Conservation (phyloP, 1,140 invertebrate genomes). For the Drosophila subpulchrella region DNA sequence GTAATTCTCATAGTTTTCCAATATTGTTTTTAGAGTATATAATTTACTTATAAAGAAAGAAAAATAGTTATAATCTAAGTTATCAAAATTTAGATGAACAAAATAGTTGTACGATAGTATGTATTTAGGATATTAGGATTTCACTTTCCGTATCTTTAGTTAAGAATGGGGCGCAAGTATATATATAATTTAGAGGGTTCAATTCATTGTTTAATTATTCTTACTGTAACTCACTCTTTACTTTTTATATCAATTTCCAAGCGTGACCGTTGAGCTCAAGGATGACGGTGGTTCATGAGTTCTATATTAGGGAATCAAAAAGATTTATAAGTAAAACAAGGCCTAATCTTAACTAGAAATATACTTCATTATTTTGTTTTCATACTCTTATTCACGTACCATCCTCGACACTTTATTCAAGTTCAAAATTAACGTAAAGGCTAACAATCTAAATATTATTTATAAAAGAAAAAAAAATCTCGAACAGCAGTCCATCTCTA, state of each 20-base stretch:
- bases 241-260: no score
- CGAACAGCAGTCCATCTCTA: no score
- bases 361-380: neutral
- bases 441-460: no score
- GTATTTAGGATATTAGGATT: no score
- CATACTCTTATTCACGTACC: neutral
- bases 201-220: no score
- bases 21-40: neutral
- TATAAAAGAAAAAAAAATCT: no score
- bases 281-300: neutral
- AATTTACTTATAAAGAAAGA: neutral
- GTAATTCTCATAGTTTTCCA: neutral
- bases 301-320: constrained; percentile 2
- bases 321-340: neutral
- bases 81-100: neutral
- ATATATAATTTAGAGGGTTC: no score
- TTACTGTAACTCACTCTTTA: no score
- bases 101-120: neutral
- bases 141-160: no score
- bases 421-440: no score
- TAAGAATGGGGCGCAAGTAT: neutral
- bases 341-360: neutral
- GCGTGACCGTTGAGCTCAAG: no score
- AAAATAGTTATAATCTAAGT: neutral
- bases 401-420: no score